Base-by-base conservation (phyloP, 2,113 vertebrate genomes). In the Dipodomys stephensi region DNA sequence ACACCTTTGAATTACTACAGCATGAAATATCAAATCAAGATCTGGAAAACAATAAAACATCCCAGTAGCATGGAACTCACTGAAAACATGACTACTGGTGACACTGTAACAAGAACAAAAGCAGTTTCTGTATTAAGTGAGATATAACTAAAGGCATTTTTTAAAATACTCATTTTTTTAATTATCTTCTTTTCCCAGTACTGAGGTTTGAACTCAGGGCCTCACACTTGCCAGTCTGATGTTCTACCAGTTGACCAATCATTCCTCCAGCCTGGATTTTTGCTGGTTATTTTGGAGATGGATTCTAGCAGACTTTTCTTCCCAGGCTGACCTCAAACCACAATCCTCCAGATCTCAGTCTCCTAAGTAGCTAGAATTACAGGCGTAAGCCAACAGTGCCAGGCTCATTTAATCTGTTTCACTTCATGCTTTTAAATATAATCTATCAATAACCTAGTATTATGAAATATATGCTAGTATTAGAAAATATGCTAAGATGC, bases 21-120 rank as follows among this genome's bases (percentile, higher is more conserved):
- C 67, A 83, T 7, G 35, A 83, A 60, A 49, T 46, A 77, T 71
- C 87, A 88, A 92, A 74, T 93, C 64, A 86, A 78, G 67, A 94
- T 72, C 85, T 68, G 71, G n/a, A 81, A 96, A 92, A 91, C 64
- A 88, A 92, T 85, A 53, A 92, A 60, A 62, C 11, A 81, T 32
- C 57, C 7, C 13, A 67, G 73, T 84, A 87, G 74, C 19, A 28
- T 2, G 1, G 11, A 22, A 91, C 30, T 57, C 44, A 22, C 1
- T 82, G 83, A 57, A 93, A 90, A 92, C 25, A 77, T 23, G 67
- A 53, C 65, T 73, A 65, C 64, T 23, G 53, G 80, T 89, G 57
- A 65, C 85, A 71, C 28, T 93, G 80, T 87, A 82, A 76, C 30
- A 46, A 81, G 72, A 83, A 62, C 11, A 80, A 79, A 76, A 83